Base-by-base conservation (phyloP, 2,888 invertebrate genomes). In the Pilophorus perplexus region DNA sequence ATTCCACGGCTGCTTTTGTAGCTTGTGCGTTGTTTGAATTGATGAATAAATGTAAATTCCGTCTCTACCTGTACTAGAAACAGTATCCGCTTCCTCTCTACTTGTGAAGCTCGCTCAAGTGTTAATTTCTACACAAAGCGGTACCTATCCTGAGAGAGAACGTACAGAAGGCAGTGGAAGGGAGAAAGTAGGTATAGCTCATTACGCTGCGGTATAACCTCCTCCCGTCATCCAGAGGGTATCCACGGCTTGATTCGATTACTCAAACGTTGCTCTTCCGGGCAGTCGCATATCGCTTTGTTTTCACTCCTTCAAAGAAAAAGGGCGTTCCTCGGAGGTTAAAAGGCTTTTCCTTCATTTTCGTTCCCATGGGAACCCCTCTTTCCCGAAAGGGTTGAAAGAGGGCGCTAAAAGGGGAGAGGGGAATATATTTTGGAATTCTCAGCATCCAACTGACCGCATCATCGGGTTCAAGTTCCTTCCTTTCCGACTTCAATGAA, bases 301-400 rank as follows among this genome's bases (percentile, higher is more conserved):
- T 60, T 60, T 60, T 22, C 28, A 16, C 33, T 37, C 33, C 60
- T 60, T 60, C 60, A 60, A 60, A 60, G 60, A 60, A 60, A n/a
- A 28, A 60, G 44, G 27, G 46, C 60, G 22, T 50, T 50, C 22
- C 20, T 25, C 27, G 12, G 18, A n/a, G n/a, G n/a, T n/a, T n/a
- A n/a, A n/a, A n/a, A n/a, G 46, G 14, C 60, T 28, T 27, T 8
- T 42, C 44, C 23, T 14, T 59, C 60, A 25, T 28, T 25, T 44
- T 28, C 44, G 60, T 44, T 44, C 8, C 60, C 6, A 44, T 16
- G 57, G 28, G 16, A n/a, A n/a, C n/a, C n/a, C n/a, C n/a, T n/a
- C n/a, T 42, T 10, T 5, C 12, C 4, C 14, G 57, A 57, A 40
- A 25, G 57, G 40, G 40, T 40, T 57, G 38, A 40, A 57, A 14